Percentiles rank a stretch among this genome's conserved stretches.
phyloP scores from a whole-genome alignment of 2,888 invertebrate genomes.

The Heliconius charithonia region DNA sequence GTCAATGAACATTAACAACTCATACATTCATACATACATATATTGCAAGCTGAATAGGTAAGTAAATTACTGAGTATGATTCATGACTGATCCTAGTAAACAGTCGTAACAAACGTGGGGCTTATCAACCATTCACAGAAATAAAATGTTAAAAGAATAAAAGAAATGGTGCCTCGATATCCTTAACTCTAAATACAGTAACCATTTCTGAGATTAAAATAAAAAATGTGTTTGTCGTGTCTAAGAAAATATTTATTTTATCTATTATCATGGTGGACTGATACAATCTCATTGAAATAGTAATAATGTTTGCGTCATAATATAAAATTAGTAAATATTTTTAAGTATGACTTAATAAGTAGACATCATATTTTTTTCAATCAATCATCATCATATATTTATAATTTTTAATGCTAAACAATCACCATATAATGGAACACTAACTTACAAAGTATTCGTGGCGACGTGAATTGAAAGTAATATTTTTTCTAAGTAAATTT shows the following conservation, averaged over 20 bases:
- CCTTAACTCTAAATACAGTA: neutral
- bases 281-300: constrained; percentile 5
- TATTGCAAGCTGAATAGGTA: constrained; percentile 34
- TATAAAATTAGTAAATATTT: neutral
- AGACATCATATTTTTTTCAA: neutral
- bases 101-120: constrained; percentile 39
- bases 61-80: constrained; percentile 43
- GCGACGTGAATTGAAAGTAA: neutral
- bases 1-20: constrained; percentile 44
- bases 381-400: no score
- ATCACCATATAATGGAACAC: neutral
- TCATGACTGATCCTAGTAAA: constrained; percentile 44
- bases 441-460: neutral
- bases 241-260: neutral
- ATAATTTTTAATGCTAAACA: neutral
- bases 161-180: neutral
- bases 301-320: neutral
- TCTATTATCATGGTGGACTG: neutral
- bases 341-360: neutral
- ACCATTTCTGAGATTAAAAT: neutral
- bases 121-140: constrained; percentile 46
- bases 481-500: no score
- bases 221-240: neutral
- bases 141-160: neutral
- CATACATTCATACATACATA: neutral